These are phyloP conservation scores for Butastur rufipennis DNA, from an alignment of 2,113 vertebrate genomes.

Conservation along the genomic window DNA sequence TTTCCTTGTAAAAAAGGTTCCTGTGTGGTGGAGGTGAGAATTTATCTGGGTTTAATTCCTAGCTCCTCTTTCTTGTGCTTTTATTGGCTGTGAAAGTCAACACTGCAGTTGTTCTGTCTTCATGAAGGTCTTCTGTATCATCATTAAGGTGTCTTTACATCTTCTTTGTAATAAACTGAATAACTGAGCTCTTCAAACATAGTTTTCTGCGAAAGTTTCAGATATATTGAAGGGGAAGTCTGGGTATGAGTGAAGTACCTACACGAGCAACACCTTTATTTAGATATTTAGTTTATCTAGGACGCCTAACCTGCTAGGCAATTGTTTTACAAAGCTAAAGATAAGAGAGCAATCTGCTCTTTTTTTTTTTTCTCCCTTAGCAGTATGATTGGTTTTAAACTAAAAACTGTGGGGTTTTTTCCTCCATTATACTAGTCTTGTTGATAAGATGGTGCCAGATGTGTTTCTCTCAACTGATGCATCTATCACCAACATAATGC, in stretches of 20 bases:
- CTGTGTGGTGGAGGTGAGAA: not conserved
- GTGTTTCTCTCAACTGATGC: not conserved
- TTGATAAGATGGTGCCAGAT: not conserved
- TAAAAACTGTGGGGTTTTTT: fast-evolving
- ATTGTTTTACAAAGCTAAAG: not conserved
- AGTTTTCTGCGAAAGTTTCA: not conserved
- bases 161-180: not conserved
- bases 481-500: not conserved
- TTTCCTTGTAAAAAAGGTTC: not conserved
- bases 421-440: not conserved
- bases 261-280: not conserved
- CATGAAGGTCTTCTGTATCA: not conserved
- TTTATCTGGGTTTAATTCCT: not conserved
- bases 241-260: not conserved
- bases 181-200: not conserved
- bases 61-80: not conserved
- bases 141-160: not conserved
- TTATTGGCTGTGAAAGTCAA: not conserved
- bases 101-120: not conserved
- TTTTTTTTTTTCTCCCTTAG: not conserved
- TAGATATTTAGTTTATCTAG: not conserved
- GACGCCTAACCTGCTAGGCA: not conserved
- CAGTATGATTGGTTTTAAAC: not conserved
- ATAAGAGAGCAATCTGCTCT: not conserved
- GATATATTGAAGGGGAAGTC: not conserved